Evolutionary conservation across 2,888 invertebrate species (phyloP).

Genomic region (Mimachlamys varia): DNA sequence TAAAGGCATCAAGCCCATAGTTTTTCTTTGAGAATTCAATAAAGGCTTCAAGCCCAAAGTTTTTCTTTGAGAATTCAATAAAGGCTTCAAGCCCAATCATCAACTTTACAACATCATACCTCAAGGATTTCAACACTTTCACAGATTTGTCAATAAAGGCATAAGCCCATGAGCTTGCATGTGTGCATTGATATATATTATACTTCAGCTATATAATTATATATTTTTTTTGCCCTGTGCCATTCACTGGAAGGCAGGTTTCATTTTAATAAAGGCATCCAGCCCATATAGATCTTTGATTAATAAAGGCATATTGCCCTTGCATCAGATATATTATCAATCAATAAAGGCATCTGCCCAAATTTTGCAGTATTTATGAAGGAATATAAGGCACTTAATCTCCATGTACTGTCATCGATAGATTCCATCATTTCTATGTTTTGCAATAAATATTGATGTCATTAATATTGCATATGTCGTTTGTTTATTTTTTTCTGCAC

Average conservation of each 20-base stretch:
- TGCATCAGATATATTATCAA: background rate
- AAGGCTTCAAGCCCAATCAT: background rate
- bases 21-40: background rate
- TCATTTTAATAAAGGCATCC: background rate
- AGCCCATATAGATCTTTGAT: background rate
- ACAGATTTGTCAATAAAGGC: conserved; percentile 46
- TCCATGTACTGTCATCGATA: background rate
- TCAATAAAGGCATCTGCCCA: conserved; percentile 34
- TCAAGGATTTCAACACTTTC: background rate
- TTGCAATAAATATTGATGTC: background rate
- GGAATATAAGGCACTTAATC: conserved; percentile 40
- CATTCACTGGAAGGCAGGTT: too few species aligned
- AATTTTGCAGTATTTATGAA: conserved; percentile 40
- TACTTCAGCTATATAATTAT: background rate
- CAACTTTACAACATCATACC: background rate
- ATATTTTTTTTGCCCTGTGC: background rate
- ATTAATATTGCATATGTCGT: conserved; percentile 49
- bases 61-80: background rate
- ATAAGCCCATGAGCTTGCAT: conserved; percentile 36
- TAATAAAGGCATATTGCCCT: conserved; percentile 46
- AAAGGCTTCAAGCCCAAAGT: conserved; percentile 1
- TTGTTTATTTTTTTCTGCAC: conserved; percentile 69
- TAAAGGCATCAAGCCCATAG: conserved; percentile 1
- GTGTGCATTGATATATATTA: background rate
- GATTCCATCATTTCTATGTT: background rate